These are phyloP conservation scores for Urophycis tenuis DNA, from an alignment of 2,797 vertebrate genomes.

Conservation along the genomic window DNA sequence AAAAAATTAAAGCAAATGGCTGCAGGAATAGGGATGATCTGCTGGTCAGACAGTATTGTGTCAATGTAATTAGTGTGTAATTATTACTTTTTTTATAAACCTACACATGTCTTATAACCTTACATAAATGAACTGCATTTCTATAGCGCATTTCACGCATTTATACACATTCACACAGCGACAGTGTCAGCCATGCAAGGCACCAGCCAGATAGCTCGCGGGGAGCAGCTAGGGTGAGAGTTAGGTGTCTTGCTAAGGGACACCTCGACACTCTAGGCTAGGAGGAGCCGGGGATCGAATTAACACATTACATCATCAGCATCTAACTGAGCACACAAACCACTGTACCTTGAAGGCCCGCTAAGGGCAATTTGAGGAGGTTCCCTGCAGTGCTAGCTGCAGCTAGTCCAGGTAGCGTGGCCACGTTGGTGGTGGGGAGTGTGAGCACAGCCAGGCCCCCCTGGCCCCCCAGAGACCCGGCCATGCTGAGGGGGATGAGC, in stretches of 20 bases:
- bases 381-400: constrained; percentile 78
- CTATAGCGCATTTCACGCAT: no score
- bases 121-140: no score
- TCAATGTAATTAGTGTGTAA: not conserved
- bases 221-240: no score
- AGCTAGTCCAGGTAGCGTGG: constrained; percentile 83
- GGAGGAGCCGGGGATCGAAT: no score
- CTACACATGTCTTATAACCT: no score
- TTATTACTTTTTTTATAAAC: not conserved
- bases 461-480: constrained; percentile 85
- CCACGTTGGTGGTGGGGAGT: constrained; percentile 86
- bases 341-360: constrained; percentile 83
- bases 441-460: constrained; percentile 91
- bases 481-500: constrained; percentile 94
- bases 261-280: no score
- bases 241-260: no score
- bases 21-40: no score
- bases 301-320: not conserved
- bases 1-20: not conserved
- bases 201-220: no score
- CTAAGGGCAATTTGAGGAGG: constrained; percentile 87
- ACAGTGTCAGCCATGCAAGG: no score
- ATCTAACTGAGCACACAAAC: not conserved
- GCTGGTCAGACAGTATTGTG: not conserved
- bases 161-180: no score